A percentile compares a stretch with the other conserved stretches of the same genome.
Evolutionary conservation across 2,797 vertebrate species (phyloP).

Genomic region (Merluccius polli): DNA sequence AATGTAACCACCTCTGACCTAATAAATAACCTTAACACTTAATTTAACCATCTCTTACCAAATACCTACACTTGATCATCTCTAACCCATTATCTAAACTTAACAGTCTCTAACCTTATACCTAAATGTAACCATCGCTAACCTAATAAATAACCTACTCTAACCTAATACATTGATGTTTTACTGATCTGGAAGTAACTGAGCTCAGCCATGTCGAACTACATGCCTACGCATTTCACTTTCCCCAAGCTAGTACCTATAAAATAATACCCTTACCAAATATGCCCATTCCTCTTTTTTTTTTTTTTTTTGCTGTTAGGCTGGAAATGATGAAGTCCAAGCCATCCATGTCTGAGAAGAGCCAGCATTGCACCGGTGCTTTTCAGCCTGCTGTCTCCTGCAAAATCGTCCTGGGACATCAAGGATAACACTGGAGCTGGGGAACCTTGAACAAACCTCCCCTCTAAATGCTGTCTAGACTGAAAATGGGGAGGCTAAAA

Average conservation of each 20-base stretch:
- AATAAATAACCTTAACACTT: too few relatives aligned
- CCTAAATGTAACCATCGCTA: not conserved
- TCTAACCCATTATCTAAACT: too few relatives aligned
- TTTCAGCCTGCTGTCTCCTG: not conserved
- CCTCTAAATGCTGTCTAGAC: not conserved
- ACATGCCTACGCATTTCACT: not conserved
- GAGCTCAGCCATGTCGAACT: not conserved
- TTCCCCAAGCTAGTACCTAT: not conserved
- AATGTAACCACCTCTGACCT: not conserved
- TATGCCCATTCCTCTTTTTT: not conserved
- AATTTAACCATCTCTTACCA: too few relatives aligned
- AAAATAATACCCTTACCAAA: not conserved
- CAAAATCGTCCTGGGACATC: not conserved
- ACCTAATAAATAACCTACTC: not conserved
- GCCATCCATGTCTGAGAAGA: not conserved
- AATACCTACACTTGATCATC: too few relatives aligned
- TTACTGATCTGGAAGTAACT: not conserved
- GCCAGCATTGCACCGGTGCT: not conserved
- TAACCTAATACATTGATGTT: not conserved
- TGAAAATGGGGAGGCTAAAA: not conserved
- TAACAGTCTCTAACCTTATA: not conserved
- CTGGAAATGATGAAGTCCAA: not conserved
- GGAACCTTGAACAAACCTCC: not conserved
- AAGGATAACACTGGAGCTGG: not conserved
- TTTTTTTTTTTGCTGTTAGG: not conserved